Evolutionary conservation across 2,888 invertebrate species (phyloP).

Genomic region (Diogma glabrata): DNA sequence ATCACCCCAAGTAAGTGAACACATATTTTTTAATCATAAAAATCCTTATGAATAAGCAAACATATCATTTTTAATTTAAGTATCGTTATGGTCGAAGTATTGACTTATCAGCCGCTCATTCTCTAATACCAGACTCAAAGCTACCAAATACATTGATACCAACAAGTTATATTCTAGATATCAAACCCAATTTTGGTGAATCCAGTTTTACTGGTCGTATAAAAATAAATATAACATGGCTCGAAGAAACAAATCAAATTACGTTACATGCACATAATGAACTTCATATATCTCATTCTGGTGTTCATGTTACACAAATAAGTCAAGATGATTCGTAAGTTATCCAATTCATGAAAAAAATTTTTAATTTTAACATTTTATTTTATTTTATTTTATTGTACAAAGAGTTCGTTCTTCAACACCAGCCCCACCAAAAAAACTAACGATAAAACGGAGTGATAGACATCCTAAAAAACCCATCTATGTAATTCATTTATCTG

Average conservation of each 20-base stretch:
- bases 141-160: constrained; percentile 53
- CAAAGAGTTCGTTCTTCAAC: constrained; percentile 20
- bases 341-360: not conserved
- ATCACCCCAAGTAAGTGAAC: too few species aligned
- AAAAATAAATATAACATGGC: constrained; percentile 56
- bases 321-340: constrained; percentile 26
- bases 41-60: too few species aligned
- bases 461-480: constrained; percentile 49
- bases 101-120: constrained; percentile 57
- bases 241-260: constrained; percentile 47
- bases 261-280: constrained; percentile 54
- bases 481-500: constrained; percentile 47
- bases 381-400: not conserved
- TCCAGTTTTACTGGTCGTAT: constrained; percentile 56
- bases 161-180: constrained; percentile 49
- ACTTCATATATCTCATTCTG: constrained; percentile 43
- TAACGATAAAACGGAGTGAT: constrained; percentile 34
- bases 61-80: too few species aligned
- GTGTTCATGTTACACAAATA: constrained; percentile 36
- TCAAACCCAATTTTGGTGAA: constrained; percentile 54
- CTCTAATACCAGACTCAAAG: constrained; percentile 49
- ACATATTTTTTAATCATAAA: too few species aligned
- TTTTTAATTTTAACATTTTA: too few species aligned
- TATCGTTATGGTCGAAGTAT: constrained; percentile 46
- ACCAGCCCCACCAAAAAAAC: constrained; percentile 22